phyloP scores from a whole-genome alignment of 2,797 vertebrate species.

The Aeoliscus strigatus region DNA sequence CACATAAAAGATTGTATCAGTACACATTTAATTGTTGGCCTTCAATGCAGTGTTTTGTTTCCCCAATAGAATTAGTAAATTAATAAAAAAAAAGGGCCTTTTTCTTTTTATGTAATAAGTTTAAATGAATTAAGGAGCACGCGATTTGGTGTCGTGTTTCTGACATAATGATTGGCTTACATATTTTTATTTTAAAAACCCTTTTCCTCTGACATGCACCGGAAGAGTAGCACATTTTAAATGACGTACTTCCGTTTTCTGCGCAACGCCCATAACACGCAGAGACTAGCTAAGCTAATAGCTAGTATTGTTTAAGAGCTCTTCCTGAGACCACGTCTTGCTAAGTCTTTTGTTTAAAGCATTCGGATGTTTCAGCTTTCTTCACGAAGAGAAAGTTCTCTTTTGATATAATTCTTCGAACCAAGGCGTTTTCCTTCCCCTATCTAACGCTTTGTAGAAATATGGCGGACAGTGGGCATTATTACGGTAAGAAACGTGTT shows the following conservation, averaged over 20 bases:
- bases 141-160: no score
- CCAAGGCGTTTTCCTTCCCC: slow-evolving; percentile 5
- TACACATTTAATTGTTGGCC: no score
- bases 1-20: no score
- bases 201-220: not conserved
- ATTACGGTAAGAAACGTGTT: slow-evolving; percentile 63
- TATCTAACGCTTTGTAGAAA: slow-evolving; percentile 34
- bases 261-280: slow-evolving; percentile 2
- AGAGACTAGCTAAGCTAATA: slow-evolving; percentile 1
- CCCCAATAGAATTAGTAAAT: no score
- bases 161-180: no score
- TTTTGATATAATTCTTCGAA: not conserved
- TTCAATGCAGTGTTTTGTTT: no score
- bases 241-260: slow-evolving; percentile 20
- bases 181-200: not conserved
- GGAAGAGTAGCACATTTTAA: slow-evolving; percentile 18
- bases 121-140: no score
- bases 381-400: slow-evolving; percentile 1
- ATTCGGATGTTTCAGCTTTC: not conserved
- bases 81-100: no score
- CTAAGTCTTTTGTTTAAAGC: slow-evolving; percentile 1
- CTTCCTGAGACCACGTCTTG: not conserved
- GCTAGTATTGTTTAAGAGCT: not conserved
- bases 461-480: slow-evolving; percentile 75
- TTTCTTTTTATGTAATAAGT: no score